These are phyloP conservation scores for Bombyx mandarina DNA, from an alignment of 1,140 invertebrate genomes.

Conservation along the genomic window DNA sequence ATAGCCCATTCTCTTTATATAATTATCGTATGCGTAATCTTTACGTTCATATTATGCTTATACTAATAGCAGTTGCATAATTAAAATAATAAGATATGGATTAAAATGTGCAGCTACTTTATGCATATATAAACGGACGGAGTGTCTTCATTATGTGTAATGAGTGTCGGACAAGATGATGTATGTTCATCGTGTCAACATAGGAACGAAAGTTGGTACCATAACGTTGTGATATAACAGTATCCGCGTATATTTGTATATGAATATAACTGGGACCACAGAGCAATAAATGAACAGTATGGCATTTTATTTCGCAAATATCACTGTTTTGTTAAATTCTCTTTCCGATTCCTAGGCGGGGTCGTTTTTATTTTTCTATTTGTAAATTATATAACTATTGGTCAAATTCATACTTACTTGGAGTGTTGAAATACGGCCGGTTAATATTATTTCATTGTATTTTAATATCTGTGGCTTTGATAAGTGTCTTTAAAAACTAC, in stretches of 20 bases:
- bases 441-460: no score
- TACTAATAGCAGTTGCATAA: background rate
- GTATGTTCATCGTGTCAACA: constrained; percentile 14
- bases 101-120: constrained; percentile 1
- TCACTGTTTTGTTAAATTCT: no score
- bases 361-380: no score
- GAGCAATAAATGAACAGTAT: background rate
- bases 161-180: constrained; percentile 10
- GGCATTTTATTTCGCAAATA: background rate
- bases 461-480: no score
- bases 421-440: no score
- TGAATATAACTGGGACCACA: constrained; percentile 11
- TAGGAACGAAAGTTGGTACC: constrained; percentile 24
- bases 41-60: no score
- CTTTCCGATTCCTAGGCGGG: no score
- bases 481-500: no score
- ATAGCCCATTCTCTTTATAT: no score
- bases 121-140: constrained; percentile 1
- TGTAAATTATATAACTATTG: no score
- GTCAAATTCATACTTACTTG: no score
- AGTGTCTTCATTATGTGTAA: constrained; percentile 4
- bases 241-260: constrained; percentile 34
- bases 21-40: no score
- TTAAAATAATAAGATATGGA: constrained; percentile 1
- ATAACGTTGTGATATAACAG: constrained; percentile 46